Percentiles rank a stretch among this genome's conserved stretches.
Evolutionary conservation across 1,140 invertebrate species (phyloP).

Genomic region (Bombus impatiens): DNA sequence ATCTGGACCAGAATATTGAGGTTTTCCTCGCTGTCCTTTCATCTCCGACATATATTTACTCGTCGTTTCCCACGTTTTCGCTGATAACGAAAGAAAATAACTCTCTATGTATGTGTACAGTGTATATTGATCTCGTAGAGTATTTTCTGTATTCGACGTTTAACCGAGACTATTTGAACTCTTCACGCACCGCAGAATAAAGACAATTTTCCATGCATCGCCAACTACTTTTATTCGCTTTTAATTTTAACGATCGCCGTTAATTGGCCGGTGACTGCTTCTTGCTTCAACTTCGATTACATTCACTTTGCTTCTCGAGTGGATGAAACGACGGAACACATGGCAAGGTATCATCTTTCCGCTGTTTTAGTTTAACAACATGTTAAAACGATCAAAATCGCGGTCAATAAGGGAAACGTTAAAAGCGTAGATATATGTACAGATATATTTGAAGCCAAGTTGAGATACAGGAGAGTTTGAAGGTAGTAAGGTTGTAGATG

Average conservation of each 20-base stretch:
- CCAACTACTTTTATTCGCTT: background rate
- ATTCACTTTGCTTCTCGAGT: background rate
- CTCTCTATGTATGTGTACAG: background rate
- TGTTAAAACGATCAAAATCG: no score
- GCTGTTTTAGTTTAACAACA: background rate
- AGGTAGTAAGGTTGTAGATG: background rate
- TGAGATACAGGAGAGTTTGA: background rate
- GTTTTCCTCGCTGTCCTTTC: no score
- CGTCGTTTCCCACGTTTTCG: background rate
- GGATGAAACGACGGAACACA: background rate
- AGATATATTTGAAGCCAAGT: background rate
- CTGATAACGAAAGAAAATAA: background rate
- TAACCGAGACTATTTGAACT: background rate
- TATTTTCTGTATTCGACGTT: background rate
- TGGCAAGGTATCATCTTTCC: background rate
- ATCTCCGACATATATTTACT: background rate
- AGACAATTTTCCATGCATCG: slow-evolving; percentile 6
- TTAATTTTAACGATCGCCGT: no score
- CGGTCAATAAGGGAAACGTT: background rate
- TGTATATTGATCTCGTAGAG: no score
- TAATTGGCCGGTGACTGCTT: background rate
- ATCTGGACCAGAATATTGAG: no score
- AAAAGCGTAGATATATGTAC: background rate
- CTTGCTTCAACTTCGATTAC: background rate
- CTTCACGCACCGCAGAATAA: slow-evolving; percentile 15